Percentiles rank a stretch among this genome's conserved stretches.
Conservation (phyloP, 1,140 invertebrate genomes). For the Anoplolepis gracilipes region DNA sequence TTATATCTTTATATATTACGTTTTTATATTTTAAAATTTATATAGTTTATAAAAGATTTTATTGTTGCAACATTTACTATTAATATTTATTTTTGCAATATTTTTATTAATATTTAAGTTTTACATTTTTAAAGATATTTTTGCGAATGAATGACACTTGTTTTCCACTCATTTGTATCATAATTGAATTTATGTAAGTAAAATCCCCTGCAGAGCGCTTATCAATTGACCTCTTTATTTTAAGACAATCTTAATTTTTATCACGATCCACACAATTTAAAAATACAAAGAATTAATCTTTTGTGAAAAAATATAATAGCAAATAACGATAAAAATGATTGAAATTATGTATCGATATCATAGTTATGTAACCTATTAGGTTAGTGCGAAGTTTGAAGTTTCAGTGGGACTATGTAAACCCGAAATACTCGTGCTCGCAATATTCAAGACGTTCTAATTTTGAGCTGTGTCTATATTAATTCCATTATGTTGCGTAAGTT, state of each 20-base stretch:
- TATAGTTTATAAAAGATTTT: no score
- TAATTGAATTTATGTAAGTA: neutral
- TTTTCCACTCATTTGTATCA: neutral
- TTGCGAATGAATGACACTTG: neutral
- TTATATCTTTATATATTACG: no score
- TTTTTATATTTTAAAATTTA: no score
- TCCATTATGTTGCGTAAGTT: constrained; percentile 24
- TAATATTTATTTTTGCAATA: no score
- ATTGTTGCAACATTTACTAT: neutral
- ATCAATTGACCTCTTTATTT: constrained; percentile 38
- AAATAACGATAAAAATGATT: neutral
- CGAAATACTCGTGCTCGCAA: constrained; percentile 55
- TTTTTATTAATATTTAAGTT: no score
- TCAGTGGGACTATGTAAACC: constrained; percentile 31
- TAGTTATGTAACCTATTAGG: constrained; percentile 44
- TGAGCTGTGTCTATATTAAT: constrained; percentile 44
- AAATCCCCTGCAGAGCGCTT: neutral
- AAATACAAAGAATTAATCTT: neutral
- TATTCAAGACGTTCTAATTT: constrained; percentile 64
- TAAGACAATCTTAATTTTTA: neutral
- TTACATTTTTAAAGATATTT: neutral
- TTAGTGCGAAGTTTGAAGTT: constrained; percentile 13
- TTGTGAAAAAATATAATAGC: neutral
- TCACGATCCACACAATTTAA: neutral
- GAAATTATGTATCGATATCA: neutral